Conservation (phyloP, 2,113 vertebrate species). For the Tragulus kanchil region DNA sequence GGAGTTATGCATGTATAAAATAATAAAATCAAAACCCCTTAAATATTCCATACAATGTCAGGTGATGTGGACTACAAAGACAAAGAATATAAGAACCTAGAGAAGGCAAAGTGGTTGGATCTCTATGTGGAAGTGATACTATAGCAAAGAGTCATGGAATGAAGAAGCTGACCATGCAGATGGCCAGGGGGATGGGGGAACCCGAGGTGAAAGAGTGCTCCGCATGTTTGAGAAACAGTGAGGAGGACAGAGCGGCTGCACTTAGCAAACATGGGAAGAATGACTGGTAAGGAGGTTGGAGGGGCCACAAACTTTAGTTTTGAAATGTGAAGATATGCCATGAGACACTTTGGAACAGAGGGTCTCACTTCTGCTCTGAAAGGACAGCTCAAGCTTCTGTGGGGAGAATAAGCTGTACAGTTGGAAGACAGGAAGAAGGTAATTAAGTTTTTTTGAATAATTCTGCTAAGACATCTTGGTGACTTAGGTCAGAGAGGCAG, state of each 20-base stretch:
- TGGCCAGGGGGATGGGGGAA: rapidly evolving
- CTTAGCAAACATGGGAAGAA: background rate
- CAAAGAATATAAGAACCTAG: background rate
- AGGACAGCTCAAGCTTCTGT: background rate
- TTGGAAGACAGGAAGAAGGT: background rate
- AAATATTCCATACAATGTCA: background rate
- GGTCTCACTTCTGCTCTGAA: background rate
- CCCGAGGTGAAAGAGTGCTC: background rate
- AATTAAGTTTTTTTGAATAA: background rate
- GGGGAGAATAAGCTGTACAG: background rate
- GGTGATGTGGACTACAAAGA: background rate
- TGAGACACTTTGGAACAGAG: background rate
- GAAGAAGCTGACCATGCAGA: background rate
- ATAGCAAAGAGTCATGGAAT: background rate
- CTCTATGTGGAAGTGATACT: background rate
- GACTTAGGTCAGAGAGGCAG: background rate
- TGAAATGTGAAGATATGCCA: background rate
- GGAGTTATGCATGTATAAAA: background rate
- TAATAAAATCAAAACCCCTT: background rate
- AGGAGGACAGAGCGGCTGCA: background rate
- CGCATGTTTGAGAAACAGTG: background rate
- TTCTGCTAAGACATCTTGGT: background rate
- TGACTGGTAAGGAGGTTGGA: background rate
- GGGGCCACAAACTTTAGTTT: background rate
- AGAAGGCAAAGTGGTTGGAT: background rate